Base-by-base conservation (phyloP, 2,797 vertebrate genomes). In the Halcyon chelicuti region DNA sequence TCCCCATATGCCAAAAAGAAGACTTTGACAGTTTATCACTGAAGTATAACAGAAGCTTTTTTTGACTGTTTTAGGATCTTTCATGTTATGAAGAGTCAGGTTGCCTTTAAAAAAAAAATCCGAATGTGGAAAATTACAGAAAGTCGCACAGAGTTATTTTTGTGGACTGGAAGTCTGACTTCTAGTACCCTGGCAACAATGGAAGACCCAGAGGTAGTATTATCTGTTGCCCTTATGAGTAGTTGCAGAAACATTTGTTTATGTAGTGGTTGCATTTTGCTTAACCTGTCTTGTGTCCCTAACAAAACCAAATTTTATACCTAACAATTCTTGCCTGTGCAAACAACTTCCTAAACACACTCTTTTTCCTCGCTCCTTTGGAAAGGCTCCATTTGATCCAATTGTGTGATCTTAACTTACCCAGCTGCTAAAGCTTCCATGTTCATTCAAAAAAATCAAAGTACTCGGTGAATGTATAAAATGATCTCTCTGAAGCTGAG, bases 181-280 rank as follows among this genome's bases (percentile, higher is more conserved):
- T 86, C 26, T 10, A 60, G 70, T 88, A 52, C 66, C 42, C 47
- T 88, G 79, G 60, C 76, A 86, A 40, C 73, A 73, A 3, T 49
- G 52, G 62, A 31, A 84, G 87, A 75, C 62, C 58, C 52, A 91
- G 54, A 90, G 79, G 71, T 90, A 83, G 66, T 72, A 86, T 91
- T 96, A 84, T 81, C 55, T 90, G 63, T 62, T 81, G 70, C 28
- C 33, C 17, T 93, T 86, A 73, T 57, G 79, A 94, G 67, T 81
- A 70, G 79, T 70, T 97, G 35, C 26, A 84, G 67, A 94, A 46
- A 28, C 26, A n/a, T 72, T 83, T 94, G 75, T 76, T 94, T 95
- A 49, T 76, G 52, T 75, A 84, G 79, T 86, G 63, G 52, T 86
- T 88, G 21, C 4, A 2, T 86, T 91, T 60, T 90, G 21, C 71